Evolutionary conservation across 2,113 vertebrate species (phyloP), one percentile per base, ranked within the genome.

Genomic region (Syngnathus floridae): DNA sequence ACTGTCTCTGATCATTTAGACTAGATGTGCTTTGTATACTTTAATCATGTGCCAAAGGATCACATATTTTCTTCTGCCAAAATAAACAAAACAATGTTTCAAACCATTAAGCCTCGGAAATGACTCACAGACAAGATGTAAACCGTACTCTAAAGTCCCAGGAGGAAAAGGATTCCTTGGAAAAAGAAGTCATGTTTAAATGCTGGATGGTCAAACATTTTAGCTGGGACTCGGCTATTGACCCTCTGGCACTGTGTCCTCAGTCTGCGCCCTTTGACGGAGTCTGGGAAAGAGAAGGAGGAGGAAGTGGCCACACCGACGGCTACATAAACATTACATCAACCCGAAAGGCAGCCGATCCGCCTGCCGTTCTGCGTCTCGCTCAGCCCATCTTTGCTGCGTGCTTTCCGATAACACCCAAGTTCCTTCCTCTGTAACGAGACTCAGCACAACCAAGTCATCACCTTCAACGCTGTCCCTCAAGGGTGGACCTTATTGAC

Each of bases 301-400:
- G 71, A 86, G 86, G 84, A 89, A 89, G 86, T 84, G 73, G 64
- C 80, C 83, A 77, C 74, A 71, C 78, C 81, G 77, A 78, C 61
- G 71, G 58, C 74, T 81, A 71, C 59, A 72, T 85, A 88, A 89
- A 88, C 84, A 89, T 86, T 84, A 87, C 86, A 85, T 89, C 82
- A 86, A 74, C 68, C 79, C 65, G 67, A 67, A 80, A 83, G 67
- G 69, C 76, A 58, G 73, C 45, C 52, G 2, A 35, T 17, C 17
- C 9, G 56, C 69, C 78, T 67, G 75, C 70, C 75, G 66, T 75
- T 62, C 70, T 57, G 67, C 71, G 62, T 77, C 73, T 65, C 56
- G 65, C 58, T 35, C 64, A 65, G 74, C 62, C 62, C 52, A 67
- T 62, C 65, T 63, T 70, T 60, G 62, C 77, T 70, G 64, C 58